A percentile compares a stretch with the other conserved stretches of the same genome.
These are phyloP conservation scores for Pantala flavescens DNA, from an alignment of 1,140 invertebrate species.

Conservation along the genomic window DNA sequence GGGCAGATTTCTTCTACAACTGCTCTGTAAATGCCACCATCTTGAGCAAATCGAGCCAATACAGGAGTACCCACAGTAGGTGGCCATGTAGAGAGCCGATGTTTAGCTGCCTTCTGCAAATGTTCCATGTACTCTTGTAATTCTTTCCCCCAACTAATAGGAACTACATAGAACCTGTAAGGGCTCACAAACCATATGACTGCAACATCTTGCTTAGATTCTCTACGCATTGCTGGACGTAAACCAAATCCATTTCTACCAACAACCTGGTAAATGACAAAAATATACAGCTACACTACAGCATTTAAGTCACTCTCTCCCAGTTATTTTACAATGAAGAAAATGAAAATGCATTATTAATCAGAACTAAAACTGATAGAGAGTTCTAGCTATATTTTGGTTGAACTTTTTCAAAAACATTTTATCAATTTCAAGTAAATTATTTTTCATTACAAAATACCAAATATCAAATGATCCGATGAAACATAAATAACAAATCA, in stretches of 20 bases:
- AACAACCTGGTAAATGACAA: background rate
- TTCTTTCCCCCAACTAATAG: background rate
- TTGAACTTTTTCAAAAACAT: no score
- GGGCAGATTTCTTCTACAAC: slow-evolving; percentile 44
- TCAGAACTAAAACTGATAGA: no score
- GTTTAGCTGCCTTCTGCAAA: background rate
- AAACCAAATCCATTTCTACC: background rate
- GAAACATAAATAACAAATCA: no score
- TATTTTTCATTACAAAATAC: no score
- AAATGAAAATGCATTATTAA: no score
- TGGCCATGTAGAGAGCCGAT: background rate
- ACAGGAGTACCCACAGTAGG: slow-evolving; percentile 43
- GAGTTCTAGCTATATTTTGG: no score
- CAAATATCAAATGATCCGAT: no score
- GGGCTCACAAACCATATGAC: background rate
- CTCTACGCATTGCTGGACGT: background rate
- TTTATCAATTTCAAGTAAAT: no score
- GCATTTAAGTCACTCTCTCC: no score
- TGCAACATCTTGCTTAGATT: background rate
- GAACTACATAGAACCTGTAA: background rate
- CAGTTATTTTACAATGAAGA: no score
- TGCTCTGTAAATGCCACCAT: slow-evolving; percentile 55
- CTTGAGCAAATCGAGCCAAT: slow-evolving; percentile 54
- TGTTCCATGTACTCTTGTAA: background rate
- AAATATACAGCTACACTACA: background rate